Evolutionary conservation across 2,113 vertebrate genomes (phyloP).

Genomic region (Isurus oxyrinchus): DNA sequence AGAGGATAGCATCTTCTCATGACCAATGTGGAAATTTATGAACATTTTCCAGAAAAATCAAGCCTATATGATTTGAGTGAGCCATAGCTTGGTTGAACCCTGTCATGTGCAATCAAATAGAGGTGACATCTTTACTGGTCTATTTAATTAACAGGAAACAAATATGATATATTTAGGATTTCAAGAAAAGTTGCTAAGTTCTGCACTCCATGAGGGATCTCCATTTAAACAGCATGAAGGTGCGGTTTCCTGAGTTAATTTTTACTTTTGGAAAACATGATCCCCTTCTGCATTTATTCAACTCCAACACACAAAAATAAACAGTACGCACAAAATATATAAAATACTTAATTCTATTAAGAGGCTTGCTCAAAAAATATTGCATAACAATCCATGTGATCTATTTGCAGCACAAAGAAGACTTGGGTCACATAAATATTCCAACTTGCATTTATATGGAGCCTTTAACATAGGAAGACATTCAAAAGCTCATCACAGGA

Average conservation of each 20-base stretch:
- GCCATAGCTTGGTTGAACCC: background rate
- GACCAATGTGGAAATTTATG: background rate
- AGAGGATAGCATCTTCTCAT: background rate
- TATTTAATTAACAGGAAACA: background rate
- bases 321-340: too few species aligned
- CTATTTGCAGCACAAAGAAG: background rate
- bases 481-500: background rate
- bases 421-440: background rate
- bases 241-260: background rate
- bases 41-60: background rate
- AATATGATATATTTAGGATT: background rate
- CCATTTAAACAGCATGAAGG: background rate
- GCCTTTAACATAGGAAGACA: background rate
- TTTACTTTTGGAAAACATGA: background rate
- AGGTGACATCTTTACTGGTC: background rate
- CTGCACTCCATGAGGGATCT: background rate
- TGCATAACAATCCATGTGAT: background rate
- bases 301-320: too few species aligned
- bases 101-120: background rate
- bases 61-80: background rate
- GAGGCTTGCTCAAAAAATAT: background rate
- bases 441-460: background rate
- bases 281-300: background rate
- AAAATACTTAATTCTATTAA: too few species aligned
- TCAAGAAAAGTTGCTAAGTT: background rate